Base-by-base conservation (phyloP, 2,888 invertebrate genomes). In the Chorisops tibialis region DNA sequence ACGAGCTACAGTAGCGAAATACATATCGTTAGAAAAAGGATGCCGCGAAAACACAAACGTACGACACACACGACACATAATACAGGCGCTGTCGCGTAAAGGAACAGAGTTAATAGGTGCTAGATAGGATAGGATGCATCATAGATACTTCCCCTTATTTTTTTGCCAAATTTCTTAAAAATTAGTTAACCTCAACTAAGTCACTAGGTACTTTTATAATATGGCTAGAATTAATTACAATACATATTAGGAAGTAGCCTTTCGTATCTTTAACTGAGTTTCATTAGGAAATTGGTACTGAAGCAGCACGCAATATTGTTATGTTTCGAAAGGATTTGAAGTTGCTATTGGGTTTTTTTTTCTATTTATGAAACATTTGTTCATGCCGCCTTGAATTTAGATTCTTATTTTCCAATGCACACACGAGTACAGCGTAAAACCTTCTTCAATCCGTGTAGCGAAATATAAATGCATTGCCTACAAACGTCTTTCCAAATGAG, bases 1-100 rank as follows among this genome's bases (percentile, higher is more conserved):
- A 69, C 75, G 58, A 77, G 74, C 67, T 74, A 70, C 66, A 75
- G 76, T 67, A 73, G 72, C 14, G 75, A 77, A 64, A 73, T 70
- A 51, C 72, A 71, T 66, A 73, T 74, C 59, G 73, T 75, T 62
- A 72, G 30, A 30, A 60, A 49, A 14, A 49, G 47, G 38, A 37
- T 48, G 38, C 47, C 59, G 22, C 12, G 39, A 21, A 59, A 59
- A 38, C 59, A 45, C 18, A 56, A 56, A 45, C 56, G 56, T 18
- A 24, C 43, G 3, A 18, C 56, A 12, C 56, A 43, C 30, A 56
- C 14, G 19, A 56, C 43, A 30, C 41, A 30, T 41, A 16, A 16
- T 30, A 41, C 14, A 11, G 12, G 2, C 16, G 11, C 7, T 11
- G 37, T 35, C 37, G 6, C 45, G 12, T 16, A 16, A 3, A 16